phyloP scores from a whole-genome alignment of 2,113 vertebrate genomes.

The Taurulus bubalis region DNA sequence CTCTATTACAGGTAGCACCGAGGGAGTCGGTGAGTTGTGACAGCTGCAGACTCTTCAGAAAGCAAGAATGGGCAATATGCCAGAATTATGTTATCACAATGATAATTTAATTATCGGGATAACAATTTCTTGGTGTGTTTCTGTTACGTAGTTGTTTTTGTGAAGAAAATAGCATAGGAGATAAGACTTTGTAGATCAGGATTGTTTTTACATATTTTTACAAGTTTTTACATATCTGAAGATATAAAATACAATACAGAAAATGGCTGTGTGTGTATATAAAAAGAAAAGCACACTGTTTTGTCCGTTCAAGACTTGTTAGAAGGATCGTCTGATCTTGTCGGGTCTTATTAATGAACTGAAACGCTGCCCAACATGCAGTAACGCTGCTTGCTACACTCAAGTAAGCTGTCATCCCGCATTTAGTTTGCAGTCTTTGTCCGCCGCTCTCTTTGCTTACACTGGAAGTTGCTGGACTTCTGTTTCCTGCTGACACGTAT shows the following conservation, averaged over 20 bases:
- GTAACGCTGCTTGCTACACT: background rate
- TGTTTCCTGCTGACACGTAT: constrained; percentile 3
- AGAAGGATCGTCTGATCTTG: background rate
- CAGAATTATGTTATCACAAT: background rate
- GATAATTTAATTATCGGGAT: no score
- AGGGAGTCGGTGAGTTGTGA: background rate
- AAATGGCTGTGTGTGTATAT: background rate
- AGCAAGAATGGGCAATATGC: background rate
- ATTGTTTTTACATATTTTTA: background rate
- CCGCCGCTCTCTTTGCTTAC: background rate
- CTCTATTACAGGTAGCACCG: background rate
- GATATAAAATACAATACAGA: background rate
- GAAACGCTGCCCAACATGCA: background rate
- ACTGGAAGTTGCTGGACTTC: background rate
- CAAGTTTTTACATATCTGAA: no score
- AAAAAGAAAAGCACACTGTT: background rate
- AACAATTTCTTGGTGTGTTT: background rate
- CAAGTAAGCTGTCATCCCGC: background rate
- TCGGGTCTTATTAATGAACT: background rate
- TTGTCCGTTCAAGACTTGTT: background rate
- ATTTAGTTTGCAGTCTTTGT: background rate
- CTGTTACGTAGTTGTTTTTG: background rate
- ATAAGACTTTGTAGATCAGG: background rate
- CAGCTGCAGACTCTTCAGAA: background rate
- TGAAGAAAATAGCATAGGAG: background rate